Conservation (phyloP, 2,113 vertebrate genomes). For the Tamias sibiricus region DNA sequence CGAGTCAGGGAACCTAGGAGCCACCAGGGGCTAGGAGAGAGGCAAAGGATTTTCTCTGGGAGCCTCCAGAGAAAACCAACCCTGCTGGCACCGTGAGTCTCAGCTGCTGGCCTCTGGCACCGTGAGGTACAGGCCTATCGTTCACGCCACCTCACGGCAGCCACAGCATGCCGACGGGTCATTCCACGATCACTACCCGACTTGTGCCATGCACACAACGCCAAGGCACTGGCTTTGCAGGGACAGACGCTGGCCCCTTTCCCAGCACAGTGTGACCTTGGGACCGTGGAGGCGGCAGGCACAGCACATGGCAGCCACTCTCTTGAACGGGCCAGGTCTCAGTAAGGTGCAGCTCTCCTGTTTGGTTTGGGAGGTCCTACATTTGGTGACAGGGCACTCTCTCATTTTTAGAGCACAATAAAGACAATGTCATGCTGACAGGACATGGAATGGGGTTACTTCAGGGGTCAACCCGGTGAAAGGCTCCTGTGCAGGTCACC, state of each 20-base stretch:
- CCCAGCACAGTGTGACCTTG: neutral
- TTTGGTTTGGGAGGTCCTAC: neutral
- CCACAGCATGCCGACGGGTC: neutral
- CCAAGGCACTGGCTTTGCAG: no score
- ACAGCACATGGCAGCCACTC: no score
- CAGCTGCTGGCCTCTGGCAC: neutral
- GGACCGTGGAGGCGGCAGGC: no score
- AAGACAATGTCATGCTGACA: neutral
- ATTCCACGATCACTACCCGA: neutral
- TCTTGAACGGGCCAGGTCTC: neutral
- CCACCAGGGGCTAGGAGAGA: neutral
- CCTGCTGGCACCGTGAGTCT: neutral
- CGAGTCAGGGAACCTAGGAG: neutral
- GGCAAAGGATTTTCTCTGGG: neutral
- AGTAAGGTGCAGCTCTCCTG: neutral
- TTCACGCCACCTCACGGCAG: neutral
- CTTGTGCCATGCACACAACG: neutral
- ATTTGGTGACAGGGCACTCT: neutral
- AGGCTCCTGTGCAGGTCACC: no score
- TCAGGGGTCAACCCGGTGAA: neutral
- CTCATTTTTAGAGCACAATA: neutral
- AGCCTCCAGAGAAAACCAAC: neutral
- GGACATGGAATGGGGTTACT: neutral
- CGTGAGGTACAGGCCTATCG: neutral
- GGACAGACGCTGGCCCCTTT: neutral